A percentile compares a stretch with the other conserved stretches of the same genome.
These are phyloP conservation scores for Microhierax caerulescens DNA, from an alignment of 2,797 vertebrate genomes.

Conservation along the genomic window DNA sequence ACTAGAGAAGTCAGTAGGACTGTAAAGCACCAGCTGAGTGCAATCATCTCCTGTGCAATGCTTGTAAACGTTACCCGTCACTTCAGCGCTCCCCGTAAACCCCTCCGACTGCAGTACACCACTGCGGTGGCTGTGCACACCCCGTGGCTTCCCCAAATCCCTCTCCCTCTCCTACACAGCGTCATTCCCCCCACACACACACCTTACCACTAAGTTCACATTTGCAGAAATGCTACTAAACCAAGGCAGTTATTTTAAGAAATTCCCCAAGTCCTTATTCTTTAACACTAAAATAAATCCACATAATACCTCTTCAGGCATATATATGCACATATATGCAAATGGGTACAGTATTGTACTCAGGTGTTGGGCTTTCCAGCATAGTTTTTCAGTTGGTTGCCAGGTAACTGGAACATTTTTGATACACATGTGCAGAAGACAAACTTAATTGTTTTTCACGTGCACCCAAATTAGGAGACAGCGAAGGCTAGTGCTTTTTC, in stretches of 20 bases:
- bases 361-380: constrained; percentile 6
- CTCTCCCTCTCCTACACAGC: neutral
- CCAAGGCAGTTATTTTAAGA: neutral
- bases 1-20: neutral
- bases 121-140: neutral
- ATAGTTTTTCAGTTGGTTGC: neutral
- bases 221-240: neutral
- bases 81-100: neutral
- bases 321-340: neutral
- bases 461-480: constrained; percentile 8
- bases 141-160: neutral
- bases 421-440: constrained; percentile 22
- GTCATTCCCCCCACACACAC: neutral
- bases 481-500: neutral
- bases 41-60: neutral
- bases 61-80: constrained; percentile 38
- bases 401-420: constrained; percentile 13
- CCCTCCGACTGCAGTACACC: neutral
- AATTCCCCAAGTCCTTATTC: neutral
- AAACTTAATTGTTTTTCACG: constrained; percentile 46
- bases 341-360: neutral
- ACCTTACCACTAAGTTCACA: neutral
- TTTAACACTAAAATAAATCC: neutral
- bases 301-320: neutral
- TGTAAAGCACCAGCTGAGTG: constrained; percentile 14